phyloP scores from a whole-genome alignment of 2,888 invertebrate species.

The Dioctria rufipes region DNA sequence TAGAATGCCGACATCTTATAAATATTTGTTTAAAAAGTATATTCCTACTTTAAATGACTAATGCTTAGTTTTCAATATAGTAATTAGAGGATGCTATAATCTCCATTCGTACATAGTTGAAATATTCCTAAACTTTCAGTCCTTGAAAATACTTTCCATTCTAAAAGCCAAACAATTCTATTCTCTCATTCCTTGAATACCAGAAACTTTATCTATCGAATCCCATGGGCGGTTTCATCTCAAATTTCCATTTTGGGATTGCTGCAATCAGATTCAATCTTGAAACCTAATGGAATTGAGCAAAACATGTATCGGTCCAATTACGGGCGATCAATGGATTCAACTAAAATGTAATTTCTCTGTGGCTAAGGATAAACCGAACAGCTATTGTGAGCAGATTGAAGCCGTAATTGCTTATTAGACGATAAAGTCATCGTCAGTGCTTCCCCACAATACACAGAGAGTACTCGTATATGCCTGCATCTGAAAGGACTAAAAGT shows the following conservation, averaged over 20 bases:
- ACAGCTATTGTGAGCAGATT: slow-evolving; percentile 58
- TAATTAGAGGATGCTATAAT: no score
- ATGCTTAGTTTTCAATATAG: no score
- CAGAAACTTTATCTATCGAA: slow-evolving; percentile 38
- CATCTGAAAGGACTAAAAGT: not conserved
- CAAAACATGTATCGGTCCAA: slow-evolving; percentile 56
- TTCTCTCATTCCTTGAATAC: slow-evolving; percentile 24
- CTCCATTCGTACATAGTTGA: no score
- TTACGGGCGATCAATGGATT: slow-evolving; percentile 55
- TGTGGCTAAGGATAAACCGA: slow-evolving; percentile 57
- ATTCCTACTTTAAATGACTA: no score
- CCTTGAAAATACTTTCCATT: not conserved
- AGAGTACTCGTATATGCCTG: not conserved
- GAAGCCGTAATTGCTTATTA: slow-evolving; percentile 58
- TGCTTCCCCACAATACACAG: not conserved
- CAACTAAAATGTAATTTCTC: slow-evolving; percentile 58
- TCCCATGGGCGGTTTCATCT: slow-evolving; percentile 48
- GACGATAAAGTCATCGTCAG: slow-evolving; percentile 30
- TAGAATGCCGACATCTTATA: no score
- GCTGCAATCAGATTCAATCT: slow-evolving; percentile 47
- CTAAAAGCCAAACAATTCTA: slow-evolving; percentile 12
- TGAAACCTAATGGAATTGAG: slow-evolving; percentile 49
- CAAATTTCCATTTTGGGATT: slow-evolving; percentile 48
- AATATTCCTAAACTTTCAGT: no score
- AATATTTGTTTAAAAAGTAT: no score